Evolutionary conservation across 2,113 vertebrate species (phyloP).

Genomic region (Alces alces): DNA sequence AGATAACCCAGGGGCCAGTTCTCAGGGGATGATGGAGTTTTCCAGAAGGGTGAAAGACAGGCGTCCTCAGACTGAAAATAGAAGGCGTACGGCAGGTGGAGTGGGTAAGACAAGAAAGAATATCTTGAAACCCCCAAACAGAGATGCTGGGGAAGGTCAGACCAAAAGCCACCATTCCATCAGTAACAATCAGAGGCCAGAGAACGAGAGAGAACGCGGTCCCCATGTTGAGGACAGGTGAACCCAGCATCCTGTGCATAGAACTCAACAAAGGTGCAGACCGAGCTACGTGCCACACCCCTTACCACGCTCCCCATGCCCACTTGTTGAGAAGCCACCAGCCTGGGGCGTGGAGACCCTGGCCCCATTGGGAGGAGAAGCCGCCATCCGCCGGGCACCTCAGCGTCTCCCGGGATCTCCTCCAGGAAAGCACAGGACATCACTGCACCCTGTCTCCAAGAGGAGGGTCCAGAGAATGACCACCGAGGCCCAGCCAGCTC

Average conservation of each 20-base stretch:
- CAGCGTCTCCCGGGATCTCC: neutral
- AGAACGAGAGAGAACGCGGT: neutral
- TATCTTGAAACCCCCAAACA: neutral
- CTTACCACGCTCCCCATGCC: fast-evolving
- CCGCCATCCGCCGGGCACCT: no score
- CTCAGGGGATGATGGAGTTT: neutral
- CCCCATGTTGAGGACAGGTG: fast-evolving
- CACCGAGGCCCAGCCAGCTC: fast-evolving
- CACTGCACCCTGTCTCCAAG: fast-evolving
- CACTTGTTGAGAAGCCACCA: no score
- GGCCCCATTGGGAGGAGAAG: neutral
- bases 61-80: neutral
- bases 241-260: neutral
- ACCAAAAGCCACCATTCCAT: neutral
- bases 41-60: neutral
- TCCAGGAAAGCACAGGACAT: fast-evolving
- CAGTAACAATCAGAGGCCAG: neutral
- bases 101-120: fast-evolving
- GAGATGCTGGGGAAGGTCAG: fast-evolving
- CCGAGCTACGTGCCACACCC: fast-evolving
- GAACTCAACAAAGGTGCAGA: neutral
- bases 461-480: fast-evolving
- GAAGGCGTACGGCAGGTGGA: fast-evolving
- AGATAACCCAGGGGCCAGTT: fast-evolving
- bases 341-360: neutral